Percentiles rank a stretch among this genome's conserved stretches.
Evolutionary conservation across 2,888 invertebrate species (phyloP).

Genomic region (Sarcophaga rosellei): DNA sequence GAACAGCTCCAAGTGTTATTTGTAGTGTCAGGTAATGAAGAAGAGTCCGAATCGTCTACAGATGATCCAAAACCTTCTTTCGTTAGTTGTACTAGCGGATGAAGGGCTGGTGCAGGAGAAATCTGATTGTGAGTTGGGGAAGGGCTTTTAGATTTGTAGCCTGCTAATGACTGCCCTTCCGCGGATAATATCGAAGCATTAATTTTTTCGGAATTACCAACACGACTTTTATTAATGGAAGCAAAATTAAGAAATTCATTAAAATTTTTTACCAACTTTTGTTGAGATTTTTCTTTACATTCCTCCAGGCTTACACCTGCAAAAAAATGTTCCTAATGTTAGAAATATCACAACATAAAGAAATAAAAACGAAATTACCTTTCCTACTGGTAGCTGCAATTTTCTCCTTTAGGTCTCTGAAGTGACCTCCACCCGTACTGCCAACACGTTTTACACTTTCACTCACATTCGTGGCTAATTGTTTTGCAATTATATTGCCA

Average conservation of each 20-base stretch:
- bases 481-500: slow-evolving; percentile 79
- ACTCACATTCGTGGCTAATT: slow-evolving; percentile 74
- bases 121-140: slow-evolving; percentile 65
- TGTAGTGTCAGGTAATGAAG: slow-evolving; percentile 78
- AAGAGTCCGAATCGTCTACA: slow-evolving; percentile 82
- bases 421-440: slow-evolving; percentile 82
- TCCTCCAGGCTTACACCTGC: slow-evolving; percentile 73
- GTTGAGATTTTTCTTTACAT: slow-evolving; percentile 76
- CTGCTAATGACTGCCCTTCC: not conserved
- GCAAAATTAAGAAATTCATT: slow-evolving; percentile 93
- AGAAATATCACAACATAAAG: not conserved
- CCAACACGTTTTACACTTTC: slow-evolving; percentile 75
- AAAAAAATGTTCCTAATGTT: not conserved
- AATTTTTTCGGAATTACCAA: slow-evolving; percentile 36
- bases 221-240: slow-evolving; percentile 84
- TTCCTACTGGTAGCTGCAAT: slow-evolving; percentile 82
- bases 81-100: slow-evolving; percentile 82
- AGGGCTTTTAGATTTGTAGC: slow-evolving; percentile 66
- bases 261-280: slow-evolving; percentile 87
- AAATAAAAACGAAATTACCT: slow-evolving; percentile 69
- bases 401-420: slow-evolving; percentile 83
- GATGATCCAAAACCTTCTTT: slow-evolving; percentile 78
- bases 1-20: slow-evolving; percentile 79
- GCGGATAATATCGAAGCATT: slow-evolving; percentile 41
- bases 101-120: slow-evolving; percentile 60